A percentile compares a stretch with the other conserved stretches of the same genome.
phyloP scores from a whole-genome alignment of 2,888 invertebrate species.

The Gymnoscelis rufifasciata region DNA sequence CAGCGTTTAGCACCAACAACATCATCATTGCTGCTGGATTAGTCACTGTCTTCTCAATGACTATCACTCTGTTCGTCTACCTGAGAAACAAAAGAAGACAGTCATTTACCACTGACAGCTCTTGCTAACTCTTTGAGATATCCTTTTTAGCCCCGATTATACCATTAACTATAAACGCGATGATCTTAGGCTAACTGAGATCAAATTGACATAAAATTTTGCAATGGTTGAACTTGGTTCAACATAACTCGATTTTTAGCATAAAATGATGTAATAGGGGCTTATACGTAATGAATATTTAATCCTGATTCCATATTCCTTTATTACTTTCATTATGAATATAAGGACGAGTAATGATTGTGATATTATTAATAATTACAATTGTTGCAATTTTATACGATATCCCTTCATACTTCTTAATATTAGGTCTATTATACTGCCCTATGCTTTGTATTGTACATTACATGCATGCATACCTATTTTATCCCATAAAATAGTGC shows the following conservation, averaged over 20 bases:
- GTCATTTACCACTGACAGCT: slow-evolving; percentile 21
- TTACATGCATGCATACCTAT: slow-evolving; percentile 53
- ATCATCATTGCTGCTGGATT: slow-evolving; percentile 48
- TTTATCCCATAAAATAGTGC: slow-evolving; percentile 72
- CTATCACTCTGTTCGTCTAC: slow-evolving; percentile 44
- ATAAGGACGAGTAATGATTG: slow-evolving; percentile 38
- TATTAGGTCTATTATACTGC: slow-evolving; percentile 45
- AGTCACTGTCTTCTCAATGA: slow-evolving; percentile 44
- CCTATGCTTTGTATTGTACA: slow-evolving; percentile 46
- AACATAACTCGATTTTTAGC: too few relatives aligned
- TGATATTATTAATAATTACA: slow-evolving; percentile 48
- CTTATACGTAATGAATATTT: background rate
- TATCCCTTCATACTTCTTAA: slow-evolving; percentile 37
- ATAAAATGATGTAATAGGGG: too few relatives aligned
- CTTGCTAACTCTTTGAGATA: slow-evolving; percentile 37
- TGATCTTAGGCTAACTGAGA: too few relatives aligned
- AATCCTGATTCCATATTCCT: background rate
- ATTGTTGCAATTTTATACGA: slow-evolving; percentile 33
- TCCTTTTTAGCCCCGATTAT: too few relatives aligned
- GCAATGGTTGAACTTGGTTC: too few relatives aligned
- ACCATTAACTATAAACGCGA: too few relatives aligned
- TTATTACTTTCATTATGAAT: background rate
- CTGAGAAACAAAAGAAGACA: slow-evolving; percentile 34
- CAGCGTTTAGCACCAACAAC: slow-evolving; percentile 37
- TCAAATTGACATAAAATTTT: too few relatives aligned